Conservation (phyloP, 1,140 invertebrate genomes). For the Brachionus calyciflorus region DNA sequence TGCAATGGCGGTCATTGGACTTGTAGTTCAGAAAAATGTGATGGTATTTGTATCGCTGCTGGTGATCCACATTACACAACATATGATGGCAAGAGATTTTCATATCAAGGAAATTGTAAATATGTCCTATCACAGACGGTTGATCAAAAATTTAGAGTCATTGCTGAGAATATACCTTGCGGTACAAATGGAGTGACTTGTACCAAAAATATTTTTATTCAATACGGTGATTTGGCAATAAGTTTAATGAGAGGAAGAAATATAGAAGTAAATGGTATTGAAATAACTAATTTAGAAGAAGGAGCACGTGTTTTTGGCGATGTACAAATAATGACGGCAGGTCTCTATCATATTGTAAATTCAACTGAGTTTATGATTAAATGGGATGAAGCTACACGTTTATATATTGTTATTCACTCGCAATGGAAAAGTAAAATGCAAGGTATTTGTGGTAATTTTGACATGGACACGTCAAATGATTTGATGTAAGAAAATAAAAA, state of each 20-base stretch:
- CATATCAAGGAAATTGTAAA: conserved; percentile 81
- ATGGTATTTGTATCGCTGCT: conserved; percentile 24
- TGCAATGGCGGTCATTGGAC: conserved; percentile 29
- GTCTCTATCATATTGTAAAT: conserved; percentile 75
- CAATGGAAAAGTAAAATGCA: conserved; percentile 64
- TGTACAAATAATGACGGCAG: conserved; percentile 66
- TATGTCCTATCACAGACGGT: conserved; percentile 72
- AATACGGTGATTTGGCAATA: conserved; percentile 60
- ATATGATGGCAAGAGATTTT: conserved; percentile 76
- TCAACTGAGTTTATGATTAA: conserved; percentile 74
- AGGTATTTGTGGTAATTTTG: conserved; percentile 86
- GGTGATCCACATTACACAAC: conserved; percentile 70
- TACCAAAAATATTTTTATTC: conserved; percentile 74
- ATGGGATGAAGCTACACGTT: conserved; percentile 75
- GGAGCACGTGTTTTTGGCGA: conserved; percentile 50
- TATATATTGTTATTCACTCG: conserved; percentile 32
- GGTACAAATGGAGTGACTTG: conserved; percentile 80
- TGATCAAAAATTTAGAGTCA: conserved; percentile 52
- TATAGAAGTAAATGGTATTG: conserved; percentile 6
- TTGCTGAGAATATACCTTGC: conserved; percentile 73
- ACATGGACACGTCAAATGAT: conserved; percentile 75
- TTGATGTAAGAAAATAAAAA: conserved; percentile 4
- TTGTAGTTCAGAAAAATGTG: conserved; percentile 26
- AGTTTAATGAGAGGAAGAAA: conserved; percentile 53
- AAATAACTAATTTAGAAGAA: conserved; percentile 49